Evolutionary conservation across 2,888 invertebrate species (phyloP).

Genomic region (Toxonevra muliebris): DNA sequence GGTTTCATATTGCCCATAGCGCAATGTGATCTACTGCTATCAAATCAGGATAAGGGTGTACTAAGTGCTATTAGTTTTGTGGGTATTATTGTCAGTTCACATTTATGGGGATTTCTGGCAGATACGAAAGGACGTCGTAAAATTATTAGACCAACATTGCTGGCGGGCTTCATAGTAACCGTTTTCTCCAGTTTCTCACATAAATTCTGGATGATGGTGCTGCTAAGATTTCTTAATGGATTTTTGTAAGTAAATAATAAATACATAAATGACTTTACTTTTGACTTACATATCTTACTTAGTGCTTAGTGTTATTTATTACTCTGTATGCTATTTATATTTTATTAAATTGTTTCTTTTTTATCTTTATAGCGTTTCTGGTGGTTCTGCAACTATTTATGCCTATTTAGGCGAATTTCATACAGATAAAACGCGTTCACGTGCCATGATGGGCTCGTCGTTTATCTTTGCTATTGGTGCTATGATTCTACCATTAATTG

Average conservation of each 20-base stretch:
- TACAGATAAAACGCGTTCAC: constrained; percentile 63
- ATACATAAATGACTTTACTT: no score
- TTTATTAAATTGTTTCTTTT: no score
- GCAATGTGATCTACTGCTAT: constrained; percentile 63
- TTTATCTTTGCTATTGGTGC: constrained; percentile 56
- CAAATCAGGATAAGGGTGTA: constrained; percentile 62
- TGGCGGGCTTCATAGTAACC: constrained; percentile 65
- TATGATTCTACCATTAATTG: constrained; percentile 54
- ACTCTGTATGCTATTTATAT: neutral
- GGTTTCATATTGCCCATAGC: constrained; percentile 68
- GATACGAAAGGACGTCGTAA: constrained; percentile 67
- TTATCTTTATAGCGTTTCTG: constrained; percentile 54
- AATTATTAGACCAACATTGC: constrained; percentile 65
- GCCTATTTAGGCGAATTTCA: constrained; percentile 69
- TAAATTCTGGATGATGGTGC: constrained; percentile 66
- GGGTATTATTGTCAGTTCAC: constrained; percentile 67
- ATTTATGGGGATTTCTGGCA: constrained; percentile 69
- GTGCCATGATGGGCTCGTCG: constrained; percentile 59
- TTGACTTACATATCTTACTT: neutral
- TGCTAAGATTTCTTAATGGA: constrained; percentile 67
- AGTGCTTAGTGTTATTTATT: neutral
- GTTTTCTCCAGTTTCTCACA: constrained; percentile 66
- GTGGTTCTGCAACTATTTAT: constrained; percentile 67
- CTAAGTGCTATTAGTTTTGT: constrained; percentile 62
- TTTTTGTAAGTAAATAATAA: constrained; percentile 64